Evolutionary conservation across 1,140 invertebrate species (phyloP).

Genomic region (Lethrus apterus): DNA sequence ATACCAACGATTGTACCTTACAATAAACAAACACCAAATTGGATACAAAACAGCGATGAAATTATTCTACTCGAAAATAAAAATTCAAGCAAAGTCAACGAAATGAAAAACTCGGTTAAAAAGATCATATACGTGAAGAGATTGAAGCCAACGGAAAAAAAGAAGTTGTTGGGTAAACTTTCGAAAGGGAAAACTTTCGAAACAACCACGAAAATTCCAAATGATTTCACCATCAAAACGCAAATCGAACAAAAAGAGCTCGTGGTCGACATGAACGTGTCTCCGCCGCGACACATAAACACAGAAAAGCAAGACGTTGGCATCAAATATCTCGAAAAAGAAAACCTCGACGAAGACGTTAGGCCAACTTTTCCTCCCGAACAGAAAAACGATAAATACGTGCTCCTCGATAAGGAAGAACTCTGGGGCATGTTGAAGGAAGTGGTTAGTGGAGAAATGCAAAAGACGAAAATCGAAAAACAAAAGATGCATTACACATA

Average conservation of each 20-base stretch:
- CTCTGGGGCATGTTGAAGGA: constrained; percentile 55
- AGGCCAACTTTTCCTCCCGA: constrained; percentile 42
- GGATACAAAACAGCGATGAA: no score
- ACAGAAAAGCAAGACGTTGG: constrained; percentile 48
- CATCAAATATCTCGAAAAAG: constrained; percentile 23
- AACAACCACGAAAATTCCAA: constrained; percentile 1
- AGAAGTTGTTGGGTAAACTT: not conserved
- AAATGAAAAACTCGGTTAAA: no score
- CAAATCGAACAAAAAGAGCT: not conserved
- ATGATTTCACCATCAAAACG: not conserved
- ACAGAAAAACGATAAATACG: constrained; percentile 46
- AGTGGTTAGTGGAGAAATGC: constrained; percentile 38
- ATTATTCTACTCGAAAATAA: no score
- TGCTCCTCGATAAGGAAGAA: constrained; percentile 50
- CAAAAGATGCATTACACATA: constrained; percentile 8
- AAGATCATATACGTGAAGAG: not conserved
- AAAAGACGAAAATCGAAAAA: constrained; percentile 19
- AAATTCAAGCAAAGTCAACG: no score
- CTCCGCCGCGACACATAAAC: constrained; percentile 44
- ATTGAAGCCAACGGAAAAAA: not conserved
- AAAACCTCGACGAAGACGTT: constrained; percentile 4
- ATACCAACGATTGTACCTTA: no score
- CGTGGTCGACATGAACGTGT: constrained; percentile 16
- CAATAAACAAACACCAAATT: no score
- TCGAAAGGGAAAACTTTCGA: constrained; percentile 4